Percentiles rank a stretch among this genome's conserved stretches.
phyloP scores from a whole-genome alignment of 2,888 invertebrate species.

The Ornithoptera priamus region DNA sequence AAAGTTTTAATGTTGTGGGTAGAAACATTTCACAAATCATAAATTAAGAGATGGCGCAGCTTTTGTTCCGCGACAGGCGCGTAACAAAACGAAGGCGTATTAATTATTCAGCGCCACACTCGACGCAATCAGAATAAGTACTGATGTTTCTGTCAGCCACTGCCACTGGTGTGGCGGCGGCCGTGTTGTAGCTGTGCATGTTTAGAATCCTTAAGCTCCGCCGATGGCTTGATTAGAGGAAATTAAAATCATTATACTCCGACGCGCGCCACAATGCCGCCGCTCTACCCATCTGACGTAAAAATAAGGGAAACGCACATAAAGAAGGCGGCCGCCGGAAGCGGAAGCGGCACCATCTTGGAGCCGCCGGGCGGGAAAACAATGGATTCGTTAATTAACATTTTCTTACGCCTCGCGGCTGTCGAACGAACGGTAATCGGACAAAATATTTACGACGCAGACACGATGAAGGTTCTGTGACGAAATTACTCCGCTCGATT shows the following conservation, averaged over 20 bases:
- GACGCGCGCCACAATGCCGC: constrained; percentile 70
- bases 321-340: constrained; percentile 77
- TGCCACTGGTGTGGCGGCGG: constrained; percentile 48
- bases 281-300: constrained; percentile 65
- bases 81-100: constrained; percentile 75
- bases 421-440: constrained; percentile 81
- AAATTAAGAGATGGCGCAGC: constrained; percentile 61
- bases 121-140: constrained; percentile 80
- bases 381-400: constrained; percentile 89
- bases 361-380: constrained; percentile 83
- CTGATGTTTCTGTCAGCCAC: constrained; percentile 78
- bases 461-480: constrained; percentile 70
- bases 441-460: constrained; percentile 79
- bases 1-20: constrained; percentile 35
- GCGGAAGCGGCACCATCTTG: constrained; percentile 81
- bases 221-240: constrained; percentile 80
- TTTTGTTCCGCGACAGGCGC: constrained; percentile 64
- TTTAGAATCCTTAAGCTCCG: constrained; percentile 80
- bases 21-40: constrained; percentile 51
- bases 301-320: constrained; percentile 78
- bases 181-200: constrained; percentile 60
- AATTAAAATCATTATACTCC: constrained; percentile 80
- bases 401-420: constrained; percentile 84
- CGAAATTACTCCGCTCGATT: constrained; percentile 39
- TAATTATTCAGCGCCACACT: constrained; percentile 80